These are phyloP conservation scores for Okapia johnstoni DNA, from an alignment of 2,113 vertebrate species.

Conservation along the genomic window DNA sequence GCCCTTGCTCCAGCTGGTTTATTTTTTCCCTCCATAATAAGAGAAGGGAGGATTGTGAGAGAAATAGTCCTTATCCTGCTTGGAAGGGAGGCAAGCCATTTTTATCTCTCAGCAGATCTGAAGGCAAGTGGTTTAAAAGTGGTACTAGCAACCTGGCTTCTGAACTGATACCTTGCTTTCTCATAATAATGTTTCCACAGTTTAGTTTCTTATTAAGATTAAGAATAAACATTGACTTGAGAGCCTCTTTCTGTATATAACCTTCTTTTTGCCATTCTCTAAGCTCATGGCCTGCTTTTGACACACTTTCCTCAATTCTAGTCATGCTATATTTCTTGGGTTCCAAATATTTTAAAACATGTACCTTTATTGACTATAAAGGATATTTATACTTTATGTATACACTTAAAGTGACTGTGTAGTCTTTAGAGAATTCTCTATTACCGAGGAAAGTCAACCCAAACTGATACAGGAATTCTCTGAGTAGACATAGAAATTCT, in stretches of 20 bases:
- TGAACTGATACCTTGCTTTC: background rate
- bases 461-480: background rate
- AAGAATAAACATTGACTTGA: background rate
- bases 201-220: background rate
- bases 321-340: background rate
- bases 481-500: background rate
- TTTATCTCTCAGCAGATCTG: background rate
- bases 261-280: background rate
- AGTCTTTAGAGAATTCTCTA: background rate
- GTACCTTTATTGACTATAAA: background rate
- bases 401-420: background rate
- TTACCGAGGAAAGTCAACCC: background rate
- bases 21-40: background rate
- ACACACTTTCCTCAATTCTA: background rate
- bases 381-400: background rate
- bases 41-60: background rate
- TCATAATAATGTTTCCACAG: background rate
- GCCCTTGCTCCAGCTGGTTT: background rate
- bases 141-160: background rate
- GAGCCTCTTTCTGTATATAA: background rate
- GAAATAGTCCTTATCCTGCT: background rate
- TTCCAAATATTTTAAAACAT: slow-evolving; percentile 1
- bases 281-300: background rate
- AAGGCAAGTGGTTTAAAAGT: background rate
- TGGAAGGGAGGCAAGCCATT: background rate